Evolutionary conservation across 2,113 vertebrate genomes (phyloP).

Genomic region (Laterallus jamaicensis): DNA sequence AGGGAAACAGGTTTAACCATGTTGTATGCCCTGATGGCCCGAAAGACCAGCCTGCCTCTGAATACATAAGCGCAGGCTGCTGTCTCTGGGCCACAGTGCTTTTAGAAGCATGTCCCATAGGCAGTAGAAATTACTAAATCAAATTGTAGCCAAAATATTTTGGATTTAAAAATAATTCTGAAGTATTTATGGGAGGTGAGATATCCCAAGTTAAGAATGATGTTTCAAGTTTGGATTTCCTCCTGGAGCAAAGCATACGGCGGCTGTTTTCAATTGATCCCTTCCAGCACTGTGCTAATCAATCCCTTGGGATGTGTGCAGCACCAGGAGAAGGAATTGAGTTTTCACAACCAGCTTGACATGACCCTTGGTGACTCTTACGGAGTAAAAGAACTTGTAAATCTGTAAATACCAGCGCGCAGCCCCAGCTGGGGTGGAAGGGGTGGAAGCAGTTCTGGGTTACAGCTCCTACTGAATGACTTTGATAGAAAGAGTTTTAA

Average conservation of each 20-base stretch:
- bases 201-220: not conserved
- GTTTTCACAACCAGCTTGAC: not conserved
- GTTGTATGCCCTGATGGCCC: not conserved
- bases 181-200: not conserved
- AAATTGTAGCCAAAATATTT: not conserved
- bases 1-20: not conserved
- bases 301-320: not conserved
- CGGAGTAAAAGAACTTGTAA: not conserved
- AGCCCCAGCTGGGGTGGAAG: not conserved
- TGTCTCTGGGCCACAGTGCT: not conserved
- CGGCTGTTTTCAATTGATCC: not conserved
- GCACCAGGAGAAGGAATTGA: not conserved
- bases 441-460: not conserved
- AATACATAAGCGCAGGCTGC: fast-evolving
- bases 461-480: not conserved
- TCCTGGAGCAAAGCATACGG: not conserved
- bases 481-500: not conserved
- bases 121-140: not conserved
- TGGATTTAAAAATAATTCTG: not conserved
- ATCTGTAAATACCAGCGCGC: not conserved
- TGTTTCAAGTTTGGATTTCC: not conserved
- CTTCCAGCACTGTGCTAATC: not conserved
- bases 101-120: not conserved
- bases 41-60: not conserved
- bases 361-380: not conserved